Percentiles rank a stretch among this genome's conserved stretches.
Conservation (phyloP, 2,797 vertebrate genomes). For the Chaunax sp. region DNA sequence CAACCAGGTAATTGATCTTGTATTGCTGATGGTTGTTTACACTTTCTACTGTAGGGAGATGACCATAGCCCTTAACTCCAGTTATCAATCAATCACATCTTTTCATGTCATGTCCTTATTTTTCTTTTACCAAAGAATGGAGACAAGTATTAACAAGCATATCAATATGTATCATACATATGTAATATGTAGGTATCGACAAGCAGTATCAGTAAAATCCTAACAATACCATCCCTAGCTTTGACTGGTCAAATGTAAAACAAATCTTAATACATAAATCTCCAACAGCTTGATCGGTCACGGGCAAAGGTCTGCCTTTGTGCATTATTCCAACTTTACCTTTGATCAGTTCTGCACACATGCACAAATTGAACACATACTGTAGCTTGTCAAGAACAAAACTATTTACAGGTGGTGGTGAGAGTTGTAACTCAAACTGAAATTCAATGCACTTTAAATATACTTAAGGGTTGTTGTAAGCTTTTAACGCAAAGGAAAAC, state of each 20-base stretch:
- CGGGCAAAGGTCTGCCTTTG: conserved; percentile 6
- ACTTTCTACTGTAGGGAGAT: too few species aligned
- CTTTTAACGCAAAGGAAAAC: conserved; percentile 1
- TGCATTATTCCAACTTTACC: not conserved
- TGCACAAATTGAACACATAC: not conserved
- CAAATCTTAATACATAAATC: conserved; percentile 7
- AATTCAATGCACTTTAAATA: conserved; percentile 7
- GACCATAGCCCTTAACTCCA: too few species aligned
- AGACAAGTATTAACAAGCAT: too few species aligned
- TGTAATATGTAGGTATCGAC: too few species aligned
- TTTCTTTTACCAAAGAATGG: too few species aligned
- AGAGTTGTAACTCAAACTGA: conserved; percentile 10
- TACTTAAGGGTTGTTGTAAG: conserved; percentile 9
- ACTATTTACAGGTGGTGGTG: not conserved
- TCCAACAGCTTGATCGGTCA: conserved; percentile 9
- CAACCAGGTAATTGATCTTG: too few species aligned
- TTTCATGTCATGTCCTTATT: too few species aligned
- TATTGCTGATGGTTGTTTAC: too few species aligned
- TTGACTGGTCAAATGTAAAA: conserved; percentile 8
- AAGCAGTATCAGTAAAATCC: too few species aligned
- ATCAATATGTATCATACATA: too few species aligned
- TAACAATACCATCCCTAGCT: not conserved
- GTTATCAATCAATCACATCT: too few species aligned
- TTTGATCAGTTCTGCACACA: conserved; percentile 6
- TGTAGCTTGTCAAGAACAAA: conserved; percentile 4